Base-by-base conservation (phyloP, 2,888 invertebrate genomes). In the Molorchus minor region DNA sequence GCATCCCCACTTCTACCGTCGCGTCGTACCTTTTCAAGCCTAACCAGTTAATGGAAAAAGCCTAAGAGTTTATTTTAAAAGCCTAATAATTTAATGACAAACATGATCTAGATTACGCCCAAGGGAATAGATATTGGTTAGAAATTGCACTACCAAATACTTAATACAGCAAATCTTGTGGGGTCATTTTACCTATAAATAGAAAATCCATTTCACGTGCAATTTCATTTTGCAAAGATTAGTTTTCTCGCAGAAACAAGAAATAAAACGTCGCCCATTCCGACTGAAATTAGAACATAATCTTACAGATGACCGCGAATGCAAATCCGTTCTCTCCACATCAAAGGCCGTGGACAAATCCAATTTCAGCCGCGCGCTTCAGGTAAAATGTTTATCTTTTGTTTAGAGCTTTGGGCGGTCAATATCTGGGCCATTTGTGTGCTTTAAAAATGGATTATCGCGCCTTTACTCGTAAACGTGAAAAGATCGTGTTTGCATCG, bases 281-380 rank as follows among this genome's bases (percentile, higher is more conserved):
- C 13, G 21, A 15, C 36, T 49, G 20, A 38, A 21, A 19, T 13
- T 49, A 49, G 21, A 16, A 21, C 10, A 36, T 25, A 36, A 49
- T 38, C 36, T 38, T 33, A 40, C 45, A 49, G 46, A 20, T 49
- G 56, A 49, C 59, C 53, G 56, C 38, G 30, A 47, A 56, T 56
- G 59, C 58, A 59, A 61, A 61, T 62, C 53, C 56, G 40, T 45
- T 25, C 44, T 17, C 41, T 56, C 51, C 40, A 59, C 64, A 46
- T 59, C 61, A 64, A 64, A 64, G 64, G 53, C 43, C 47, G 54
- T 56, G 44, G 57, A 58, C 51, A 61, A 62, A 62, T 64, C 38
- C 57, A 59, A 62, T 64, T 59, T 52, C 64, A 49, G 47, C 36
- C n/a, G 25, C 20, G 40, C 29, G 45, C 45, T 57, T 17, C 33